Base-by-base conservation (phyloP, 1,140 invertebrate genomes). In the Heliconius congener region DNA sequence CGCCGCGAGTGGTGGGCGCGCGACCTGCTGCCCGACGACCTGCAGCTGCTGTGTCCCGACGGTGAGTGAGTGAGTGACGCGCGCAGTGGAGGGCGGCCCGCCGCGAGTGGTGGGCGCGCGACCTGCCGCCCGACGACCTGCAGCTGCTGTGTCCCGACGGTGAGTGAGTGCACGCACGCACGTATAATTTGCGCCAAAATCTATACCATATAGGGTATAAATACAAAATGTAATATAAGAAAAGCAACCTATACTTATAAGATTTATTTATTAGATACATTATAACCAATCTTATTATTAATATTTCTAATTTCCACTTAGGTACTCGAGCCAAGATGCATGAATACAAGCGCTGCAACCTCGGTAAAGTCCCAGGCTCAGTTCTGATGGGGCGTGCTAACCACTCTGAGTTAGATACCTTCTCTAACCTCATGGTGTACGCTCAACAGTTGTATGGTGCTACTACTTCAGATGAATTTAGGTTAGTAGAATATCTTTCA, bases 11-110 rank as follows among this genome's bases (percentile, higher is more conserved):
- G 30, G 30, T 34, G 30, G 30, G 30, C 30, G 30, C 30, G 30
- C 30, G 78, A 99, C 88, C 96, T 98, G 27, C 96, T 99, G 34
- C 96, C 96, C 1, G 97, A 98, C 86, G 99, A 99, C 90, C 99
- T 98, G 91, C 98, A 99, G 91, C 94, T 99, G 2, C 94, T 99
- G 2, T 99, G 99, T 92, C 97, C 98, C 6, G 98, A 99, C 94
- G 99, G 98, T 95, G 95, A 81, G 34, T 34, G 34, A 34, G 42
- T 46, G 11, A 13, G 78, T 78, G 37, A 72, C 87, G 3, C 34
- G 34, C 34, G 34, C 34, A 37, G 34, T 37, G 34, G 5, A 37
- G 34, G 34, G 34, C 34, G 34, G 5, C 34, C 34, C 34, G 34
- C 34, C 34, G 34, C 34, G 34, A 34, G 34, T 37, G 34, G 34